Percentiles rank a stretch among this genome's conserved stretches.
Evolutionary conservation across 2,797 vertebrate species (phyloP).

Genomic region (Danio choprae): DNA sequence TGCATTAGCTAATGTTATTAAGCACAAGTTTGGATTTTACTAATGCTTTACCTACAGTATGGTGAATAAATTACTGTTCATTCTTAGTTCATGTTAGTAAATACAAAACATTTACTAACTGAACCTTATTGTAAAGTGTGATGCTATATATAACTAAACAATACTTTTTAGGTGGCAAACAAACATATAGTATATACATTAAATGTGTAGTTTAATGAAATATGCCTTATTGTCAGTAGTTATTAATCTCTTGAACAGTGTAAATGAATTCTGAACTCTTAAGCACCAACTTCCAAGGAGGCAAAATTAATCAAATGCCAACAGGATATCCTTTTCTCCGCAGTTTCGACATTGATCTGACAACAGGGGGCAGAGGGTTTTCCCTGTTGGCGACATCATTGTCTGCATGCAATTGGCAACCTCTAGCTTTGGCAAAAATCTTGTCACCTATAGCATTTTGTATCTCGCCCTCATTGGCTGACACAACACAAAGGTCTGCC

Average conservation of each 20-base stretch:
- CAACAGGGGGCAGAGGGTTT: background rate
- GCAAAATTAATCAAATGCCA: constrained; percentile 7
- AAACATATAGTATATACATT: background rate
- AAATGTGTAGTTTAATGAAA: background rate
- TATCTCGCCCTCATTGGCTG: constrained; percentile 32
- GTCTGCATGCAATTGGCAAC: constrained; percentile 20
- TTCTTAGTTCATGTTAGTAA: no score
- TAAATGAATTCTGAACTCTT: background rate
- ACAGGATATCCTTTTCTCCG: constrained; percentile 9
- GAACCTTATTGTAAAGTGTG: no score
- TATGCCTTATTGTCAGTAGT: background rate
- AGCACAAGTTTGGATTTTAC: no score
- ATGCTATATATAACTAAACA: no score
- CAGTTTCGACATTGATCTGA: constrained; percentile 27
- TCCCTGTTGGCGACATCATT: constrained; percentile 23
- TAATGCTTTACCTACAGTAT: no score
- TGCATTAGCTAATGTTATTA: no score
- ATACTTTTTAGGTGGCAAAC: background rate
- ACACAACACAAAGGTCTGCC: constrained; percentile 43
- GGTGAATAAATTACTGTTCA: no score
- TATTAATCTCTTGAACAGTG: background rate
- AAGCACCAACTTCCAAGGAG: background rate
- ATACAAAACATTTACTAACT: no score
- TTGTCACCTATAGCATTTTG: constrained; percentile 47
- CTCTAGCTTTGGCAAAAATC: constrained; percentile 30